Conservation (phyloP, 2,888 invertebrate species). For the Mythimna lalbum region DNA sequence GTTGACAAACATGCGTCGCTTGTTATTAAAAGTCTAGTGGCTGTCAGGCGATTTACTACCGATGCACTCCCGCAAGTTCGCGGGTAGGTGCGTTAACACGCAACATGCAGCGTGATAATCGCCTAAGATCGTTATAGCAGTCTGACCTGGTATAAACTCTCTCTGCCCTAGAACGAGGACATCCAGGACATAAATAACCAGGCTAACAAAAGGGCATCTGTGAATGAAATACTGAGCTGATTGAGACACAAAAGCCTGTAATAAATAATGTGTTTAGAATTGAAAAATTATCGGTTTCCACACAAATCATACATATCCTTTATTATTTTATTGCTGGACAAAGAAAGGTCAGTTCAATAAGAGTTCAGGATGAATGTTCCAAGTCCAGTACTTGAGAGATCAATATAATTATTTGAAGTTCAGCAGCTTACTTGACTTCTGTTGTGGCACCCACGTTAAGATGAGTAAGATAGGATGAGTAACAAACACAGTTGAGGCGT, state of each 20-base stretch:
- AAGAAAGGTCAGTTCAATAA: constrained; percentile 51
- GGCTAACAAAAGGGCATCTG: constrained; percentile 26
- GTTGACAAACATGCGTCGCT: no score
- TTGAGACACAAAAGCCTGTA: constrained; percentile 19
- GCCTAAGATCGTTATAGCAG: no score
- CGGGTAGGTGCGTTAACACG: no score
- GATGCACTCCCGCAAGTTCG: no score
- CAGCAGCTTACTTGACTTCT: constrained; percentile 40
- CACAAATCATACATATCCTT: constrained; percentile 27
- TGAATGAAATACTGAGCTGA: constrained; percentile 20
- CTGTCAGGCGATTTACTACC: no score
- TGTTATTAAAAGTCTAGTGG: no score
- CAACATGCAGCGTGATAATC: no score
- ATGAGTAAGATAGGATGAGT: constrained; percentile 33
- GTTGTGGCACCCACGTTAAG: constrained; percentile 30
- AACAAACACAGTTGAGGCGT: constrained; percentile 28
- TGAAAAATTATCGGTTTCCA: constrained; percentile 39
- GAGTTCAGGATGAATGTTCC: background rate
- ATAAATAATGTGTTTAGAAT: constrained; percentile 40
- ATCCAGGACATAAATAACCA: constrained; percentile 4
- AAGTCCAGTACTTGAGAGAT: no score
- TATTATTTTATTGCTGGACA: constrained; percentile 43
- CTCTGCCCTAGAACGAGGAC: background rate
- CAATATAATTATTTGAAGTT: constrained; percentile 16
- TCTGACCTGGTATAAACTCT: background rate